Evolutionary conservation across 1,140 invertebrate genomes (phyloP).

Genomic region (Aphis gossypii): DNA sequence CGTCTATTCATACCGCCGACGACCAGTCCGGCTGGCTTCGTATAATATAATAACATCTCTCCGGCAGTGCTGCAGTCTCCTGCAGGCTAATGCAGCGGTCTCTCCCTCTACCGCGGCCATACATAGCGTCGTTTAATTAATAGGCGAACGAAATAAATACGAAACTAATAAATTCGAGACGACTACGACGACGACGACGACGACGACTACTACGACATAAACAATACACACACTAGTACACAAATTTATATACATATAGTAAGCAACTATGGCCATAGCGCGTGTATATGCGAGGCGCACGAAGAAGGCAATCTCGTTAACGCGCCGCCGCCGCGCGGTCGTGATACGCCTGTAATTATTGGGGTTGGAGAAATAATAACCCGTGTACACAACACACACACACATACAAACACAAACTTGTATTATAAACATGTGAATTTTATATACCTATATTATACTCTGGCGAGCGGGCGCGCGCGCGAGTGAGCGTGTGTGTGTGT

Average conservation of each 20-base stretch:
- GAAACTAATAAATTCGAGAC: conserved; percentile 30
- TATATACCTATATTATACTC: neutral
- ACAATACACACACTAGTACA: neutral
- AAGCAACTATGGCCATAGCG: neutral
- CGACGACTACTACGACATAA: neutral
- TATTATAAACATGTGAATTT: conserved; percentile 27
- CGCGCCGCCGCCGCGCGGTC: conserved; percentile 16
- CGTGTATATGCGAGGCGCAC: conserved; percentile 17
- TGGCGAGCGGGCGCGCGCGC: too few species aligned
- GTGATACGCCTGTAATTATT: conserved; percentile 47
- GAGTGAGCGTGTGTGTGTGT: neutral
- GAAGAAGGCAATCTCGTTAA: conserved; percentile 46
- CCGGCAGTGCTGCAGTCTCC: neutral
- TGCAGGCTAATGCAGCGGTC: too few species aligned
- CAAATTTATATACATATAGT: neutral
- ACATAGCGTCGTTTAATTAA: conserved; percentile 10
- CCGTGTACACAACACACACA: neutral
- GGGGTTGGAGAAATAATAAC: conserved; percentile 36
- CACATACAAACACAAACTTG: neutral
- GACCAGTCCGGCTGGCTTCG: neutral
- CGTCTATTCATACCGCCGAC: neutral
- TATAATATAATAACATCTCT: neutral
- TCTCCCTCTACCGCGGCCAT: neutral
- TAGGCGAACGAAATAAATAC: conserved; percentile 25
- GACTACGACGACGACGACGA: conserved; percentile 2